A percentile compares a stretch with the other conserved stretches of the same genome.
These are phyloP conservation scores for Mus spretus DNA, from an alignment of 2,797 vertebrate genomes.

Conservation along the genomic window DNA sequence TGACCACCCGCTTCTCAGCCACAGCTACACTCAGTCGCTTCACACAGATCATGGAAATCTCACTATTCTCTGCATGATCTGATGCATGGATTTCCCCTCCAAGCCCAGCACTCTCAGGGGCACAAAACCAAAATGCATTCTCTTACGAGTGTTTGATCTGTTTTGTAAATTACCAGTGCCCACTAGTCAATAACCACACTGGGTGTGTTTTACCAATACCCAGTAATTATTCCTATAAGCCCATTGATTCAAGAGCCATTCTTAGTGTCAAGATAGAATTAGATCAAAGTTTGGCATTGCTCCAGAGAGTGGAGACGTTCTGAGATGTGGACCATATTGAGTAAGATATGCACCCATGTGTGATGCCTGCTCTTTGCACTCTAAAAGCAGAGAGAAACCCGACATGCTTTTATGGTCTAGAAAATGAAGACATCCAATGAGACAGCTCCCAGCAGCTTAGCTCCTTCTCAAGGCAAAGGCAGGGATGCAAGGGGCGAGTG, in stretches of 20 bases:
- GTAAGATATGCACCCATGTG: background rate
- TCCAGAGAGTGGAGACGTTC: slow-evolving; percentile 28
- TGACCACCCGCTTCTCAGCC: background rate
- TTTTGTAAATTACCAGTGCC: slow-evolving; percentile 6
- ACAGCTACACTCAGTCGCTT: background rate
- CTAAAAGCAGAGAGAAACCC: background rate
- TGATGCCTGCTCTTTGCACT: background rate
- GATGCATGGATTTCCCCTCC: background rate
- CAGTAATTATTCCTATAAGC: background rate
- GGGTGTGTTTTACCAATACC: slow-evolving; percentile 32
- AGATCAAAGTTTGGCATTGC: slow-evolving; percentile 15
- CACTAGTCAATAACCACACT: background rate
- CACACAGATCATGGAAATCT: background rate
- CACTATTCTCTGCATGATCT: background rate
- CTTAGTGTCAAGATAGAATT: slow-evolving; percentile 55
- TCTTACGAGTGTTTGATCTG: background rate
- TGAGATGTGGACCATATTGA: slow-evolving; percentile 1
- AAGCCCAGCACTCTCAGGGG: background rate
- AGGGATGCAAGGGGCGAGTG: rapidly evolving
- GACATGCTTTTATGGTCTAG: background rate
- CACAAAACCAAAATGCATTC: slow-evolving; percentile 1
- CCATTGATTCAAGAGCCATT: slow-evolving; percentile 10
- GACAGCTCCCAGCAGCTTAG: background rate
- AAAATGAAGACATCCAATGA: background rate
- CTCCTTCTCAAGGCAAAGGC: background rate